These are phyloP conservation scores for Eustalomyia histrio DNA, from an alignment of 2,888 invertebrate genomes.

Conservation along the genomic window DNA sequence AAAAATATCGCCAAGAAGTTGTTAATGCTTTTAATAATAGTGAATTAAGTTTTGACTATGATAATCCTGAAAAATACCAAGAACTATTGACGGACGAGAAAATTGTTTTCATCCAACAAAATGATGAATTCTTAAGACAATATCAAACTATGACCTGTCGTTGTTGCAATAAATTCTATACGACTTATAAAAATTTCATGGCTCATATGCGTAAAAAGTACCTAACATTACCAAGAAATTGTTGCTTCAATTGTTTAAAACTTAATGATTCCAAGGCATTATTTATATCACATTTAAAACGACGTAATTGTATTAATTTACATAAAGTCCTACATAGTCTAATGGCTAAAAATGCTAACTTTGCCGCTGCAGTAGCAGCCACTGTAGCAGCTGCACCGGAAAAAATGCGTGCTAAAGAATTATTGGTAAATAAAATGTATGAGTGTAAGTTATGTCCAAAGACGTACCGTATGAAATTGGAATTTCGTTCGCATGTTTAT, in stretches of 20 bases:
- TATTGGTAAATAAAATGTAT: slow-evolving; percentile 79
- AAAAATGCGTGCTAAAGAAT: slow-evolving; percentile 78
- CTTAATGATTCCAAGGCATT: slow-evolving; percentile 79
- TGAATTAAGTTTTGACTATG: slow-evolving; percentile 77
- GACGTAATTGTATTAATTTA: slow-evolving; percentile 79
- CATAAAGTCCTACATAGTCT: slow-evolving; percentile 76
- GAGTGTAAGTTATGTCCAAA: slow-evolving; percentile 79
- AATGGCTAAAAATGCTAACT: slow-evolving; percentile 70
- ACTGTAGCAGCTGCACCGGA: slow-evolving; percentile 71
- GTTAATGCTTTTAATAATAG: slow-evolving; percentile 74
- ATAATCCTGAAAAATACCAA: slow-evolving; percentile 78
- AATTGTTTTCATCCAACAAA: slow-evolving; percentile 77
- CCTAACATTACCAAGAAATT: slow-evolving; percentile 76
- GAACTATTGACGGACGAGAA: slow-evolving; percentile 77
- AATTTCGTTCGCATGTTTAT: slow-evolving; percentile 79
- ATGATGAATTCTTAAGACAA: slow-evolving; percentile 78
- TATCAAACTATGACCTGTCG: slow-evolving; percentile 79
- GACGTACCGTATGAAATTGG: slow-evolving; percentile 78
- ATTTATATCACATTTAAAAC: slow-evolving; percentile 79
- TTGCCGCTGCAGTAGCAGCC: slow-evolving; percentile 66
- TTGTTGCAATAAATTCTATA: slow-evolving; percentile 77
- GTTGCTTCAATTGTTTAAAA: slow-evolving; percentile 79
- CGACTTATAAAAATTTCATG: slow-evolving; percentile 79
- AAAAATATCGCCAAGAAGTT: slow-evolving; percentile 74
- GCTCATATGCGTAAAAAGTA: slow-evolving; percentile 80